Base-by-base conservation (phyloP, 2,888 invertebrate species). In the Ophion ellenae region DNA sequence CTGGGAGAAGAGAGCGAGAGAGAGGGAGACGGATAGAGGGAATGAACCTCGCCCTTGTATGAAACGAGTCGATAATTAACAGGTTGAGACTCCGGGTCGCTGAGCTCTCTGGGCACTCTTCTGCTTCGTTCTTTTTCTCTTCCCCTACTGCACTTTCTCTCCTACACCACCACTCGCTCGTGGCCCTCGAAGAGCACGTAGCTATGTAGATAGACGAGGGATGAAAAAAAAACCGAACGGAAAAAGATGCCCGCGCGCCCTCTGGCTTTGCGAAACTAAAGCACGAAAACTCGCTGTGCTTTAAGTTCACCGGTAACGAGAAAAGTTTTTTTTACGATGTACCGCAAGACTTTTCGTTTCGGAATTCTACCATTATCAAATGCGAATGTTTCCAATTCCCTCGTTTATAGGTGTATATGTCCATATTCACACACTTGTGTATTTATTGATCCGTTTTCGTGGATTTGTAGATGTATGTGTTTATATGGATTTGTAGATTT, bases 21-120 rank as follows among this genome's bases (percentile, higher is more conserved):
- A 89, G 81, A 88, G 87, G 79, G 88, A 83, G 80, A 83, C 32
- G 36, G 81, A 61, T 59, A 20, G 32, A 67, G 70, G 20, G 59
- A 83, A 88, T 78, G 73, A 79, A 81, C 85, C 86, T 88, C 86
- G 84, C 84, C 88, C 88, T 84, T 75, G 84, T 87, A 85, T 75
- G 89, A 90, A 90, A 89, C 90, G 90, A 92, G 92, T 92, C 93
- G 92, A 93, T 94, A 93, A 93, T 93, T 93, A 94, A 93, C 93
- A 93, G 87, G 86, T 86, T 86, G 85, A 88, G 86, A 81, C 83
- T 86, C 84, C 84, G 84, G 84, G 86, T 86, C 86, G 86, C 82
- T 80, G 84, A 84, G 84, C 80, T 81, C 81, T 66, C 74, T 59
- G 67, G 73, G 81, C 66, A 81, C 81, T 74, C 74, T 71, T 66